phyloP scores from a whole-genome alignment of 2,797 vertebrate species.

The Carduelis carduelis region DNA sequence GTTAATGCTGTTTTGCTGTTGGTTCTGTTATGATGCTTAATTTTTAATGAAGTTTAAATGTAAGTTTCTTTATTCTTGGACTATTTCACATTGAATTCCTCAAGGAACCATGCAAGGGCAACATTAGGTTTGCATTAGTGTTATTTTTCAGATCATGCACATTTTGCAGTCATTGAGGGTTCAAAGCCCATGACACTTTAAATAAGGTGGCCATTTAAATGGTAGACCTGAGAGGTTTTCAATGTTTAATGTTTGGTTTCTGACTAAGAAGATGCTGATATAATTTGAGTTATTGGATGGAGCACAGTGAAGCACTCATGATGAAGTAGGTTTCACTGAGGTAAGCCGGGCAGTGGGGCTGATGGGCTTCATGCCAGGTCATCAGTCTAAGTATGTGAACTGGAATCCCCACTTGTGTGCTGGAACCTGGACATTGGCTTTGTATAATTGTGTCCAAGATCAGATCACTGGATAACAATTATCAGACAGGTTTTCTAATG shows the following conservation, averaged over 20 bases:
- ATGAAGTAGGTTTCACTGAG: constrained; percentile 26
- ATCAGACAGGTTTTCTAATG: not conserved
- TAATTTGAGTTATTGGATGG: constrained; percentile 2
- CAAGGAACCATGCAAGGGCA: constrained; percentile 7
- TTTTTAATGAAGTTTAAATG: constrained; percentile 65
- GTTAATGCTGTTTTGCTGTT: constrained; percentile 61
- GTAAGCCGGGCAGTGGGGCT: constrained; percentile 19
- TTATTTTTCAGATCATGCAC: not conserved
- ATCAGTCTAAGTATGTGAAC: constrained; percentile 45
- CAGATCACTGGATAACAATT: not conserved
- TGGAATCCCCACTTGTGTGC: constrained; percentile 49
- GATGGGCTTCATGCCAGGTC: constrained; percentile 41
- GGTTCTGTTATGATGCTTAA: constrained; percentile 43
- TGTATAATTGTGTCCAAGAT: not conserved
- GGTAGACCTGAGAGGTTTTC: constrained; percentile 30
- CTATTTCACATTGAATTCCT: constrained; percentile 49
- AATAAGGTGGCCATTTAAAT: not conserved
- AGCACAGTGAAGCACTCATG: not conserved
- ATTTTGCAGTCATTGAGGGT: not conserved
- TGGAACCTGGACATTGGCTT: constrained; percentile 30
- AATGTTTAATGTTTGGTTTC: constrained; percentile 36
- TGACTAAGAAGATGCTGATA: not conserved
- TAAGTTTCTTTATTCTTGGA: constrained; percentile 40
- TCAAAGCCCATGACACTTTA: constrained; percentile 4
- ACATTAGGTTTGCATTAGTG: constrained; percentile 39